These are phyloP conservation scores for Phaetusa simplex DNA, from an alignment of 2,113 vertebrate genomes.

Conservation along the genomic window DNA sequence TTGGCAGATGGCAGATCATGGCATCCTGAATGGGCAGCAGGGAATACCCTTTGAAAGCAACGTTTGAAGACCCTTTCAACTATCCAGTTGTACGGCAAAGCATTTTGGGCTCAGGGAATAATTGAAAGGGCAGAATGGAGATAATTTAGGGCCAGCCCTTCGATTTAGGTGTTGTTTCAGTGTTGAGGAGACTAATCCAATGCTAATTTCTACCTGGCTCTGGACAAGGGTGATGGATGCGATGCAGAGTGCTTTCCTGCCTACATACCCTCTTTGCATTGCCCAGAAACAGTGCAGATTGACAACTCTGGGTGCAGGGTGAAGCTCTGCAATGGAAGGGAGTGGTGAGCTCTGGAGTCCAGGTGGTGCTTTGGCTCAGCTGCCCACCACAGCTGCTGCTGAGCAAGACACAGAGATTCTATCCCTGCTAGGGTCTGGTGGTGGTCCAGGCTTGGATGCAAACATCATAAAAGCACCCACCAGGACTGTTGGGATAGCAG, in stretches of 20 bases:
- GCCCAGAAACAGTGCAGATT: not conserved
- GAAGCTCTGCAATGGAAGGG: not conserved
- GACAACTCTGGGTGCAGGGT: not conserved
- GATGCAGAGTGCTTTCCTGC: not conserved
- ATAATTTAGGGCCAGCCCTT: not conserved
- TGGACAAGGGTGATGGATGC: not conserved
- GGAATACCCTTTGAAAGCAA: not conserved
- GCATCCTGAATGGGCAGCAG: not conserved
- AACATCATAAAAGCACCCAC: not conserved
- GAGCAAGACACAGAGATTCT: not conserved
- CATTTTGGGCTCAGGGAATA: not conserved
- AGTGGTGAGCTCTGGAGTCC: not conserved
- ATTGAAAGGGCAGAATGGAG: not conserved
- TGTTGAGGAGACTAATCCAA: not conserved
- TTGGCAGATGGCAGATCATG: not conserved
- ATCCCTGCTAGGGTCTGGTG: not conserved
- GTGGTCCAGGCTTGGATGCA: not conserved
- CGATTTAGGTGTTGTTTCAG: not conserved
- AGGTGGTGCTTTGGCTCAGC: not conserved
- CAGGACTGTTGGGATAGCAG: not conserved
- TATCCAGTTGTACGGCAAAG: not conserved
- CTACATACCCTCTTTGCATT: no score
- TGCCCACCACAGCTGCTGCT: not conserved
- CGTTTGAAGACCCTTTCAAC: not conserved
- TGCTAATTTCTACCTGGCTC: not conserved